Base-by-base conservation (phyloP, 1,140 invertebrate genomes). In the Drosophila sproati region DNA sequence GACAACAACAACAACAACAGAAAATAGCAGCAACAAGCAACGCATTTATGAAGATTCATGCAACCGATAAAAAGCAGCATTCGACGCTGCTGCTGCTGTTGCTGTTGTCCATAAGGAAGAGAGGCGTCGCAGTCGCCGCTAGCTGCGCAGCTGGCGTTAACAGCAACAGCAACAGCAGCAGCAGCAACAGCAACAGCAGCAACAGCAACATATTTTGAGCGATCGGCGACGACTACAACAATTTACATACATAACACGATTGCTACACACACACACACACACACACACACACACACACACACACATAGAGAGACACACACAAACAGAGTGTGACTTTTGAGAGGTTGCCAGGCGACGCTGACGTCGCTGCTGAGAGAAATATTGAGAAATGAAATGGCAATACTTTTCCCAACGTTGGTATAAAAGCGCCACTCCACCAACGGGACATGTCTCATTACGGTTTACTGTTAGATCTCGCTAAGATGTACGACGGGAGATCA, bases 371-470 rank as follows among this genome's bases (percentile, higher is more conserved):
- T n/a, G 52, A 64, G 72, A 85, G 80, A 86, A 82, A 86, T 86
- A 90, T 90, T 75, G 86, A 85, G 39, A 86, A 89, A 89, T 79
- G 86, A 86, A 90, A 90, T 91, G 86, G 90, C 91, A 89, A 92
- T 89, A 91, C 88, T 92, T 91, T 92, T 92, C 91, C 77, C 91
- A 86, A 82, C 76, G 74, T 61, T 82, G 75, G 83, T 92, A 92
- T 92, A 92, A 92, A 92, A 92, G 91, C 91, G 70, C 77, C 76
- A 80, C 77, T 83, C 81, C 68, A 91, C 68, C 75, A 79, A 91
- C 92, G 91, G 83, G 87, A 91, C 91, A 91, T 92, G 91, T 92
- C 91, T 92, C 91, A 92, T 92, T 92, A 92, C 83, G 89, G 85
- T 91, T 92, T 90, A 91, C 83, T 91, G 82, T 82, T 77, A 89